Base-by-base conservation (phyloP, 2,797 vertebrate genomes). In the Cygnus olor region DNA sequence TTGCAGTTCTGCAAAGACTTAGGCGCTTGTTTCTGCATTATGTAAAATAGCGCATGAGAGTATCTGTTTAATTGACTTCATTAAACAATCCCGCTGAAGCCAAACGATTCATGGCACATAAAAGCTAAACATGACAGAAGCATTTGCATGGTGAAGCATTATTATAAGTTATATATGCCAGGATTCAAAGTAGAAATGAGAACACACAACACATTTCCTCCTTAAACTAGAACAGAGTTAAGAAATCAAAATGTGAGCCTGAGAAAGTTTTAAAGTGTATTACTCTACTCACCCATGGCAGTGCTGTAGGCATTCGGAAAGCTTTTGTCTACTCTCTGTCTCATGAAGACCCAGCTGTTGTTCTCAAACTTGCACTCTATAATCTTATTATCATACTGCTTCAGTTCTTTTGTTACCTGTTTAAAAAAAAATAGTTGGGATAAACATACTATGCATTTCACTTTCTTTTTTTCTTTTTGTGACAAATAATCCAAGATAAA, bases 261-360 rank as follows among this genome's bases (percentile, higher is more conserved):
- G 21, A 80, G n/a, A 94, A 85, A 65, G 38, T 77, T 93, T 47
- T 53, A 44, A 53, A 83, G 69, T 30, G 34, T 88, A 85, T 77
- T 84, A 84, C 65, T 93, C 60, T 93, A 96, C 99, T 99, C 97
- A 99, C 99, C 99, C 98, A 99, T 98, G 53, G 99, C 99, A 40
- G 99, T 99, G 53, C 98, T 99, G 71, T 99, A 99, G 83, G 99
- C 98, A 98, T 99, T 99, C 64, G 99, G 99, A 98, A 99, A 99
- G 98, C 99, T 99, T 98, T 99, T 99, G 98, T 99, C 99, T 97
- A 99, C 78, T 96, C 99, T 98, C 98, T 99, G 99, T 96, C 98
- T 98, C 99, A 99, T 99, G 97, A 99, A 99, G 95, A 99, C 99
- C 99, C 99, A 99, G 97, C 98, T 98, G 98, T 99, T 99, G 97